Evolutionary conservation across 2,888 invertebrate genomes (phyloP).

Genomic region (Tryphoninae sp.): DNA sequence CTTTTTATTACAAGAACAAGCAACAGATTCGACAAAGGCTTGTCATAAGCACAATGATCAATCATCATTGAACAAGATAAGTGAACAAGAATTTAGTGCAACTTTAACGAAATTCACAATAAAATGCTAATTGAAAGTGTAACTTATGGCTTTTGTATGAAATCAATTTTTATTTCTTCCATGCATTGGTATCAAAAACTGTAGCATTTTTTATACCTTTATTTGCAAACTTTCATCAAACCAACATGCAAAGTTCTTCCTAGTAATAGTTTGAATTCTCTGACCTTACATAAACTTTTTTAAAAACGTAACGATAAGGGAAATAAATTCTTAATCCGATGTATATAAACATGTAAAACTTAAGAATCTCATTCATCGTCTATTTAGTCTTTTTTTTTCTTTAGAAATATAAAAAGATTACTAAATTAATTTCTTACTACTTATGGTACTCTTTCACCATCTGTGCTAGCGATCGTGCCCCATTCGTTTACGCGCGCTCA

Average conservation of each 20-base stretch:
- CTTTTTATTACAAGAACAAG: neutral
- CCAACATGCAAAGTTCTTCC: neutral
- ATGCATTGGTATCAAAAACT: neutral
- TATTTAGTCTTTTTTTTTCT: neutral
- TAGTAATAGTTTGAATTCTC: neutral
- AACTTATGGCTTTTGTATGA: no score
- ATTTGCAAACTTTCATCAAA: neutral
- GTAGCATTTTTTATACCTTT: neutral
- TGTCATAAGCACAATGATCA: neutral
- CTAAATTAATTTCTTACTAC: slow-evolving; percentile 33
- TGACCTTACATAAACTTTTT: neutral
- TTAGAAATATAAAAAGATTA: neutral
- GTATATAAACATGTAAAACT: neutral
- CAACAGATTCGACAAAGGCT: neutral
- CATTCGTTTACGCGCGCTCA: slow-evolving; percentile 31
- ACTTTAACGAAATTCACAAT: neutral
- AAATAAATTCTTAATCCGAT: neutral
- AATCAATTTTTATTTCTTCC: no score
- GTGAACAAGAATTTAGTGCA: neutral
- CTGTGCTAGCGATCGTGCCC: slow-evolving; percentile 6
- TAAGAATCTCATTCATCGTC: neutral
- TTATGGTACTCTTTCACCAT: slow-evolving; percentile 27
- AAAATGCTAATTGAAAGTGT: no score
- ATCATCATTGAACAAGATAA: neutral
- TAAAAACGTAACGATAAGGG: neutral